These are phyloP conservation scores for Aphidius colemani DNA, from an alignment of 2,888 invertebrate species.

Conservation along the genomic window DNA sequence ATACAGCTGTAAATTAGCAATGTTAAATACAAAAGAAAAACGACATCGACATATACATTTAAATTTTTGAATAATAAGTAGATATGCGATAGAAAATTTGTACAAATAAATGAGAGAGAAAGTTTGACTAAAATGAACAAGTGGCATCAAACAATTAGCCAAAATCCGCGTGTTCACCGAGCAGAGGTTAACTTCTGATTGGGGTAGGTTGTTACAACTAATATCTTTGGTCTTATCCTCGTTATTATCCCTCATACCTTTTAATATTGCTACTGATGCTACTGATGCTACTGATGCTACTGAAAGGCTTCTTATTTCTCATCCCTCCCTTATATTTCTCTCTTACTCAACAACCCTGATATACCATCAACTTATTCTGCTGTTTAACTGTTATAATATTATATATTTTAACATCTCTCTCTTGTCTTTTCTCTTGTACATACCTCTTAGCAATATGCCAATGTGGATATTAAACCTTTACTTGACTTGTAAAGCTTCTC, in stretches of 20 bases:
- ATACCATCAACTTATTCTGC: no score
- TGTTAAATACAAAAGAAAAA: no score
- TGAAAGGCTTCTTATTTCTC: slow-evolving; percentile 10
- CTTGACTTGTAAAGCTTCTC: slow-evolving; percentile 36
- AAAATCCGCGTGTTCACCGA: slow-evolving; percentile 36
- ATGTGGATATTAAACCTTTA: slow-evolving; percentile 48
- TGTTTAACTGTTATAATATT: no score
- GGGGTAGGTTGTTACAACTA: slow-evolving; percentile 50
- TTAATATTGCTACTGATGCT: slow-evolving; percentile 33
- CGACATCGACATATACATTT: no score
- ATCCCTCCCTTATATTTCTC: slow-evolving; percentile 20
- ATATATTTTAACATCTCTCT: slow-evolving; percentile 33
- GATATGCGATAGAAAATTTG: not conserved
- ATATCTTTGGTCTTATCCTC: slow-evolving; percentile 57
- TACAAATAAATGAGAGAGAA: slow-evolving; percentile 18
- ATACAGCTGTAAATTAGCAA: no score
- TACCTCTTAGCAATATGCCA: slow-evolving; percentile 27
- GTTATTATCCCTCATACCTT: slow-evolving; percentile 49
- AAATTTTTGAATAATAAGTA: no score
- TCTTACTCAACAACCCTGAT: slow-evolving; percentile 19
- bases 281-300: slow-evolving; percentile 10
- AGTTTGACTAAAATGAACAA: slow-evolving; percentile 35
- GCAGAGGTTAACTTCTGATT: slow-evolving; percentile 40
- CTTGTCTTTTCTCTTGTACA: not conserved
- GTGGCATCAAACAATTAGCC: slow-evolving; percentile 55